Percentiles rank a stretch among this genome's conserved stretches.
These are phyloP conservation scores for Indri indri DNA, from an alignment of 2,113 vertebrate species.

Conservation along the genomic window DNA sequence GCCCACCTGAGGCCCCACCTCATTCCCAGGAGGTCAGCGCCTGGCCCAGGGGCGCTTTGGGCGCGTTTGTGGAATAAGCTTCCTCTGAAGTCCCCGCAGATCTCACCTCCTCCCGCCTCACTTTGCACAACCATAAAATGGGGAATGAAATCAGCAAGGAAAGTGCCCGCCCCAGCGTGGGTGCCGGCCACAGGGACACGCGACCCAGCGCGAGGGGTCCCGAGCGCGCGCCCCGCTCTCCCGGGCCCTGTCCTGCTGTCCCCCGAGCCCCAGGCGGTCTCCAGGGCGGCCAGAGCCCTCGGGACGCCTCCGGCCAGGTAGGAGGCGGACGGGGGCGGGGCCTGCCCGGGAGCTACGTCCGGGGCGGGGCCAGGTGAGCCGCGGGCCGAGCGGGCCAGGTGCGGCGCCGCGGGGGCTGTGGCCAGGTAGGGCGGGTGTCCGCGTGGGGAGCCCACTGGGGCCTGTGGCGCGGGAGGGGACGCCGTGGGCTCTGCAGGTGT, in stretches of 20 bases:
- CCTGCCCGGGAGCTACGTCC: background rate
- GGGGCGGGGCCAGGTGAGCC: slow-evolving; percentile 42
- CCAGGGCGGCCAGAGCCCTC: fast-evolving
- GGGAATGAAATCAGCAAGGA: background rate
- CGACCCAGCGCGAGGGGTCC: fast-evolving
- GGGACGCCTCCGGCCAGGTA: background rate
- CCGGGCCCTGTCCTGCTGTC: fast-evolving
- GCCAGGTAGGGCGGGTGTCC: background rate
- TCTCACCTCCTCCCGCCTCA: background rate
- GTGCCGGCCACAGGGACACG: background rate
- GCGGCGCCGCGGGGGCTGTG: background rate
- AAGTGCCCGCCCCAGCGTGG: background rate
- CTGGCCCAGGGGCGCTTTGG: background rate
- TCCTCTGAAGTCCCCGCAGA: background rate
- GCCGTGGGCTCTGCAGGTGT: too few species aligned
- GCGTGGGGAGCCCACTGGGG: too few species aligned
- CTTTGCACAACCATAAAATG: background rate
- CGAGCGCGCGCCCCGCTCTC: fast-evolving
- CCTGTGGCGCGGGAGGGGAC: background rate
- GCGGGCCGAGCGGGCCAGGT: fast-evolving
- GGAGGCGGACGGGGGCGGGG: background rate
- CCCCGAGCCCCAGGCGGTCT: fast-evolving
- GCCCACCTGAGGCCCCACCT: background rate
- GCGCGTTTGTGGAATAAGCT: too few species aligned
- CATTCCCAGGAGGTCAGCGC: background rate